Conservation (phyloP, 2,888 invertebrate species). For the Torymus texanus region DNA sequence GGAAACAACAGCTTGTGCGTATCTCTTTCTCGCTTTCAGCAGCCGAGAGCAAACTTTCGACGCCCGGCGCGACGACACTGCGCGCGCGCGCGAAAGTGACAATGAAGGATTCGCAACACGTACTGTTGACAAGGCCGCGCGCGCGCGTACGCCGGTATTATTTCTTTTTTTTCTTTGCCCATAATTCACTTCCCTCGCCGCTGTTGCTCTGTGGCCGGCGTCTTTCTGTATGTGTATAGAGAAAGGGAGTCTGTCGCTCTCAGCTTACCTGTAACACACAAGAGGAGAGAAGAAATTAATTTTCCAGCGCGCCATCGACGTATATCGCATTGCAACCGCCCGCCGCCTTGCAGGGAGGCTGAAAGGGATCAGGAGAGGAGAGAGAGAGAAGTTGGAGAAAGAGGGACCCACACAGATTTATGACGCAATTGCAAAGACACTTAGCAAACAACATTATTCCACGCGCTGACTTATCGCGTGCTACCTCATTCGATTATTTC, state of each 20-base stretch:
- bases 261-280: slow-evolving; percentile 65
- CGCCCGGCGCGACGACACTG: slow-evolving; percentile 50
- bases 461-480: slow-evolving; percentile 29
- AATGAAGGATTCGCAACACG: slow-evolving; percentile 63
- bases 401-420: slow-evolving; percentile 34
- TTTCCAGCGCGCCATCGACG: slow-evolving; percentile 60
- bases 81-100: slow-evolving; percentile 57
- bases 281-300: slow-evolving; percentile 58
- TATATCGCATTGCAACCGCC: slow-evolving; percentile 22
- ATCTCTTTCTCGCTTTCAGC: too few relatives aligned
- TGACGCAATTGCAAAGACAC: slow-evolving; percentile 37
- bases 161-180: slow-evolving; percentile 59
- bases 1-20: too few relatives aligned
- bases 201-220: slow-evolving; percentile 2
- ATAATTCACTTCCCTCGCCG: slow-evolving; percentile 60
- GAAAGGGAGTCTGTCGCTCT: too few relatives aligned
- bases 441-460: slow-evolving; percentile 50
- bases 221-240: neutral
- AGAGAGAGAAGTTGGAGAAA: neutral
- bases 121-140: slow-evolving; percentile 55
- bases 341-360: neutral
- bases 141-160: slow-evolving; percentile 55
- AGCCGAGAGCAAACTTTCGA: slow-evolving; percentile 44
- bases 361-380: neutral
- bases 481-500: slow-evolving; percentile 25